Evolutionary conservation across 2,797 vertebrate species (phyloP).

Genomic region (Microctenopoma stevenorrisi): DNA sequence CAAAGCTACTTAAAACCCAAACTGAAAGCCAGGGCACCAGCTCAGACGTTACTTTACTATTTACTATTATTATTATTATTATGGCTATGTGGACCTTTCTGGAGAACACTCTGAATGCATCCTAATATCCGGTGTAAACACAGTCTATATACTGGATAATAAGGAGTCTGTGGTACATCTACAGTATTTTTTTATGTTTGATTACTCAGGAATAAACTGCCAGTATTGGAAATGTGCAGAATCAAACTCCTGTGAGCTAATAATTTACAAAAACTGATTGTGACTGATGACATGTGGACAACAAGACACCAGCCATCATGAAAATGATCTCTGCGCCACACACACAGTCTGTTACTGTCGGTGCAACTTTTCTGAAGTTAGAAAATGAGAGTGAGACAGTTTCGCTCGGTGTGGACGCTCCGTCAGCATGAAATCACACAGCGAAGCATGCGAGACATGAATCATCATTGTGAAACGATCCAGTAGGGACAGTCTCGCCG

Average conservation of each 20-base stretch:
- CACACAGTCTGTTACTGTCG: not conserved
- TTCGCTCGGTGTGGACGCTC: constrained; percentile 13
- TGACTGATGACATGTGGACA: not conserved
- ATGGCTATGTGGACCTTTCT: not conserved
- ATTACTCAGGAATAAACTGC: not conserved
- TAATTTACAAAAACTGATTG: no score
- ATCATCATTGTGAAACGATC: constrained; percentile 3
- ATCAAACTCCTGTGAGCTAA: constrained; percentile 2
- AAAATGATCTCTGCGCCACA: not conserved
- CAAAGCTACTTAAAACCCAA: not conserved
- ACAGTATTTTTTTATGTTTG: no score
- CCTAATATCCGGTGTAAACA: no score
- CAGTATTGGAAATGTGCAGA: not conserved
- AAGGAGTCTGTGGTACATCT: no score
- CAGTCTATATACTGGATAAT: no score
- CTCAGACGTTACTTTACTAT: no score
- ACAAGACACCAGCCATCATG: not conserved
- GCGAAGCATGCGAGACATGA: constrained; percentile 14
- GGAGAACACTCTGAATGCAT: not conserved
- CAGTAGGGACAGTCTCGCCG: not conserved
- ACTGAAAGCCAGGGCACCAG: no score
- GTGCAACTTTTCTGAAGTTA: constrained; percentile 29
- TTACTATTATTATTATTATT: no score
- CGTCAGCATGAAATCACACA: constrained; percentile 34
- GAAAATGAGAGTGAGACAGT: constrained; percentile 14